Conservation (phyloP, 2,888 invertebrate species). For the Pristionchus fissidentatus region DNA sequence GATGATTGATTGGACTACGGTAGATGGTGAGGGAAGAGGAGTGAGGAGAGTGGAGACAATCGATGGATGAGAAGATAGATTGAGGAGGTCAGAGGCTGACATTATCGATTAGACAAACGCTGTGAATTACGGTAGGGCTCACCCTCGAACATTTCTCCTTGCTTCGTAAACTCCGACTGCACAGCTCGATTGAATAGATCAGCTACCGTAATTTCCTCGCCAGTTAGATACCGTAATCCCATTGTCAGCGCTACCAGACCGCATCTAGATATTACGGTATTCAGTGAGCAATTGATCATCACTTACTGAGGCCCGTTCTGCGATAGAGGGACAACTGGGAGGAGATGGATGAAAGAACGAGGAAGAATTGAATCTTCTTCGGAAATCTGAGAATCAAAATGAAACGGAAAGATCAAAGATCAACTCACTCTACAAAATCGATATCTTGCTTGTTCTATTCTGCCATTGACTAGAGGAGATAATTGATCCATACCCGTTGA, state of each 20-base stretch:
- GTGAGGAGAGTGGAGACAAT: not conserved
- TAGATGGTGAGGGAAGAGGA: constrained; percentile 35
- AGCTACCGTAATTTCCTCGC: constrained; percentile 1
- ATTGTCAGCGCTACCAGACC: constrained; percentile 42
- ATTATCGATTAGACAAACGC: not conserved
- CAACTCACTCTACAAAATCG: not conserved
- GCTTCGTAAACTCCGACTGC: constrained; percentile 26
- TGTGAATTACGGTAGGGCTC: not conserved
- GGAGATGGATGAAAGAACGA: constrained; percentile 8
- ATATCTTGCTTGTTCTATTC: constrained; percentile 26
- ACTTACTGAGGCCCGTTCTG: constrained; percentile 47
- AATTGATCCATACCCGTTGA: constrained; percentile 10
- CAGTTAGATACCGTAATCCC: constrained; percentile 42
- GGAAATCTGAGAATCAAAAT: not conserved
- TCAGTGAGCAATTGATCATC: not conserved
- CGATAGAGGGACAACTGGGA: not conserved
- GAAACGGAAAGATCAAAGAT: not conserved
- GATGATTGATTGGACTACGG: constrained; percentile 17
- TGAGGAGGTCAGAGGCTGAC: constrained; percentile 10
- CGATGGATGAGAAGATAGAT: constrained; percentile 5
- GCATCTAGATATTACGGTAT: not conserved
- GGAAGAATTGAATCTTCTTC: constrained; percentile 24
- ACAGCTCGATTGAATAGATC: not conserved
- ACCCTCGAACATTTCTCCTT: constrained; percentile 47
- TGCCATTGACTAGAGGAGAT: constrained; percentile 13